These are phyloP conservation scores for Megaceryle alcyon DNA, from an alignment of 2,797 vertebrate genomes.

Conservation along the genomic window DNA sequence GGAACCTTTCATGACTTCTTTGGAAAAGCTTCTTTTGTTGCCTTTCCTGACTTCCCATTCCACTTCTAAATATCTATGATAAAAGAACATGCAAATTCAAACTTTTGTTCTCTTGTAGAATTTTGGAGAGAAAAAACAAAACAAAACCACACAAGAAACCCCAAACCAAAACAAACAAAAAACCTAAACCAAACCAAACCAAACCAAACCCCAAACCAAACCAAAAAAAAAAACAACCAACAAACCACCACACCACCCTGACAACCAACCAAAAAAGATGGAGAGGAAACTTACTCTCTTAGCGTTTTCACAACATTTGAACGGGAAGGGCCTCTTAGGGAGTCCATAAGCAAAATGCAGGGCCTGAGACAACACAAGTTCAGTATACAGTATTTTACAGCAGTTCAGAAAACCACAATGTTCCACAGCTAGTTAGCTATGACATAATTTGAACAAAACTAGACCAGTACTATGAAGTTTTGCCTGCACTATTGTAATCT, in stretches of 20 bases:
- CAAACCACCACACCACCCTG: background rate
- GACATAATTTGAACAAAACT: background rate
- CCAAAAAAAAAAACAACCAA: no score
- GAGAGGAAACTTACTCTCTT: slow-evolving; percentile 88
- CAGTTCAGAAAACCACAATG: background rate
- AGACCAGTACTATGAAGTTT: background rate
- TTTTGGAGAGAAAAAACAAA: background rate
- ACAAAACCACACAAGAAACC: no score
- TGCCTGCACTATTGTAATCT: background rate
- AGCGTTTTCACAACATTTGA: slow-evolving; percentile 95
- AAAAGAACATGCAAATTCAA: background rate
- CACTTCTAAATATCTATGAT: slow-evolving; percentile 92
- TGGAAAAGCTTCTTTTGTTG: slow-evolving; percentile 90
- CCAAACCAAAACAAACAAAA: background rate
- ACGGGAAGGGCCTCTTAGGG: slow-evolving; percentile 90
- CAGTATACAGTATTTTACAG: background rate
- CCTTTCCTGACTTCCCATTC: slow-evolving; percentile 96
- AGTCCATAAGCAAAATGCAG: slow-evolving; percentile 98
- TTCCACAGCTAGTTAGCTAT: background rate
- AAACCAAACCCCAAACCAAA: no score
- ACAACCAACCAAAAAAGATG: background rate
- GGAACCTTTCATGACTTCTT: slow-evolving; percentile 95
- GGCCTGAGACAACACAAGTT: slow-evolving; percentile 80
- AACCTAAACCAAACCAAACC: background rate
- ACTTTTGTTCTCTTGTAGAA: background rate